phyloP scores from a whole-genome alignment of 2,888 invertebrate genomes.

The Ferrisia virgata region DNA sequence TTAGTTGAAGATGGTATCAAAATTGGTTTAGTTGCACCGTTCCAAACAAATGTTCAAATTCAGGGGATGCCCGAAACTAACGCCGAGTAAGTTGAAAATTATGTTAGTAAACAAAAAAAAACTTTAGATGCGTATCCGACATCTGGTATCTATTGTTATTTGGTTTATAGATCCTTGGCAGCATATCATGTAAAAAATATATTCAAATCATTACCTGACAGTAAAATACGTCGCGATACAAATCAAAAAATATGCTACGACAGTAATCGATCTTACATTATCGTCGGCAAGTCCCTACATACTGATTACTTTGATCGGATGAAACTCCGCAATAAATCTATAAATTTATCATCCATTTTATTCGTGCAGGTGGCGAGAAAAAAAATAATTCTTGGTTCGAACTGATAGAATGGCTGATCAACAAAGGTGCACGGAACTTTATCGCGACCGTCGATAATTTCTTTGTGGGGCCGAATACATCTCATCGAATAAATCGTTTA shows the following conservation, averaged over 20 bases:
- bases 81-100: not conserved
- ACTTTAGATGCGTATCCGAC: no score
- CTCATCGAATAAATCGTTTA: no score
- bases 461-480: slow-evolving; percentile 17
- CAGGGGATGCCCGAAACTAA: not conserved
- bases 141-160: not conserved
- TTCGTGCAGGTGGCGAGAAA: not conserved
- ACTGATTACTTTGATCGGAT: not conserved
- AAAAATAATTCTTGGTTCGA: slow-evolving; percentile 34
- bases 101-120: not conserved
- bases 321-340: not conserved
- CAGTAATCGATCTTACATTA: not conserved
- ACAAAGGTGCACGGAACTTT: slow-evolving; percentile 44
- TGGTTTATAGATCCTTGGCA: not conserved
- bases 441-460: slow-evolving; percentile 28
- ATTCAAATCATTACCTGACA: not conserved
- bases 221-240: not conserved
- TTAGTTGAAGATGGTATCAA: slow-evolving; percentile 8
- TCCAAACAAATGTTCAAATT: not conserved
- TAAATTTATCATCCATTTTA: not conserved
- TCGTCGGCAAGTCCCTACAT: not conserved
- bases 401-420: slow-evolving; percentile 46
- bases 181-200: not conserved
- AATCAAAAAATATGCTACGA: not conserved
- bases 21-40: slow-evolving; percentile 22